Base-by-base conservation (phyloP, 2,888 invertebrate species). In the Hirtodrosophila cameraria region DNA sequence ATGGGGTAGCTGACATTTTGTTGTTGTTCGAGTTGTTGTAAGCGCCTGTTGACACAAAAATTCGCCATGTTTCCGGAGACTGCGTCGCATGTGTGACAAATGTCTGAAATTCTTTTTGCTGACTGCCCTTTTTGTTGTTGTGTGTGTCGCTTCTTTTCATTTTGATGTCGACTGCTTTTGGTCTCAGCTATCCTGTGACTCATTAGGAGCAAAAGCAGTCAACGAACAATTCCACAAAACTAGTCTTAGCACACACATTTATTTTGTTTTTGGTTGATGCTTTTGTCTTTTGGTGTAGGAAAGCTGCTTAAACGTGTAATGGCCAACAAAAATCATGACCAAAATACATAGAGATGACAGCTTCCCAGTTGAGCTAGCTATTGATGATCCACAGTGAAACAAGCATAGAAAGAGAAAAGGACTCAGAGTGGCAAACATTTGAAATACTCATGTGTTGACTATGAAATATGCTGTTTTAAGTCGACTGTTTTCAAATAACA, bases 61-160 rank as follows among this genome's bases (percentile, higher is more conserved):
- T 74, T 76, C 84, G 66, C 74, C 66, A 77, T 71, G 75, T 81
- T 67, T 64, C 66, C 77, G 61, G 54, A 59, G 59, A 75, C 41
- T 81, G 81, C 67, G 80, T 69, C 78, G 85, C 82, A 80, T 85
- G 85, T 85, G 80, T 85, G 82, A 80, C 80, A 80, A 80, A 85
- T 80, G 85, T 75, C 67, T 65, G 53, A 73, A 67, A 75, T 73
- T 75, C 55, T 42, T 46, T 43, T 52, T 35, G 54, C 53, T 48
- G 41, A 41, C 48, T 43, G 46, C 42, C 53, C 39, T 46, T 12
- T 15, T 12, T 55, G 1, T 12, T 15, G 8, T n/a, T 18, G 0
- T 31, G 11, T n/a, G n/a, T n/a, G n/a, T n/a, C n/a, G n/a, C n/a
- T n/a, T 4, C 11, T 16, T 1, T 20, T 23, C 0, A 20, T 16